A percentile compares a stretch with the other conserved stretches of the same genome.
These are phyloP conservation scores for Acrobasis repandana DNA, from an alignment of 2,888 invertebrate genomes.

Conservation along the genomic window DNA sequence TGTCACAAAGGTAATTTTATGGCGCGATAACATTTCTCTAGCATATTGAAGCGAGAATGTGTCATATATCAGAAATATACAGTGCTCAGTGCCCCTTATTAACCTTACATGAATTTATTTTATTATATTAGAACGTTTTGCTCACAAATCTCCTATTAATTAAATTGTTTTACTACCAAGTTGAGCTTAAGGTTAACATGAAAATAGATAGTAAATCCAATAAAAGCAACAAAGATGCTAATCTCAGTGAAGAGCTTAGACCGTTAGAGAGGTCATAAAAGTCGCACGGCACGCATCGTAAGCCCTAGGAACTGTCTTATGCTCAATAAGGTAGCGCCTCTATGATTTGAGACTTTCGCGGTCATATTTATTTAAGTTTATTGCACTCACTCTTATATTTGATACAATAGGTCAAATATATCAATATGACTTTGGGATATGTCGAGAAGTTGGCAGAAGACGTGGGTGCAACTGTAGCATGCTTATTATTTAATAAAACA, in stretches of 20 bases:
- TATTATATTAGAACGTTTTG: not conserved
- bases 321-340: too few relatives aligned
- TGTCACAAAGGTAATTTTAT: slow-evolving; percentile 3
- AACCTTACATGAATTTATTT: not conserved
- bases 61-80: not conserved
- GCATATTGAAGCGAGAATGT: slow-evolving; percentile 5
- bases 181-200: slow-evolving; percentile 3
- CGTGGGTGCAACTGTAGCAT: too few relatives aligned
- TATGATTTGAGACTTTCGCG: too few relatives aligned
- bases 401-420: too few relatives aligned
- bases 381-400: too few relatives aligned
- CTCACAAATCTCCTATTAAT: too few relatives aligned
- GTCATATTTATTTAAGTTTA: too few relatives aligned
- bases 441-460: too few relatives aligned
- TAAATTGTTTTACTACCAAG: not conserved
- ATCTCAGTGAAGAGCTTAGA: too few relatives aligned
- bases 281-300: not conserved
- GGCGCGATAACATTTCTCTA: not conserved
- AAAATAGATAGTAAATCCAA: not conserved
- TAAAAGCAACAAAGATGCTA: not conserved
- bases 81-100: not conserved
- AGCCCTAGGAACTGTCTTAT: too few relatives aligned
- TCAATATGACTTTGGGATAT: too few relatives aligned
- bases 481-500: too few relatives aligned
- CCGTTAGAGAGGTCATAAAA: slow-evolving; percentile 8